Base-by-base conservation (phyloP, 2,888 invertebrate genomes). In the Odontomyia ornata region DNA sequence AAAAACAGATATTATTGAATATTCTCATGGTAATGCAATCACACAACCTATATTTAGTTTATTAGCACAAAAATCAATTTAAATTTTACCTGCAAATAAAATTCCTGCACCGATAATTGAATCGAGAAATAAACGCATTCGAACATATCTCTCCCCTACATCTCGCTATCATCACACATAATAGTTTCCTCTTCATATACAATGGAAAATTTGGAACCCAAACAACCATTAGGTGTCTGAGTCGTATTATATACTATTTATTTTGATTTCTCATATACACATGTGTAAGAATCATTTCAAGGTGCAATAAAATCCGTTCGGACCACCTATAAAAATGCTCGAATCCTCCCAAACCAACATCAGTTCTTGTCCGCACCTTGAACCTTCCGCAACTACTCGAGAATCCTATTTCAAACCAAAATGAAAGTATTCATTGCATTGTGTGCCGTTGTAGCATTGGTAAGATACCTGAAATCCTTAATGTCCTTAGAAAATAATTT, bases 391-490 rank as follows among this genome's bases (percentile, higher is more conserved):
- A 46, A 30, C 46, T 11, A 5, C 56, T 56, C 57, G 15, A 27
- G 23, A 62, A 64, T 62, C 62, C 46, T 46, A 18, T 36, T 3
- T 21, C 13, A 47, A 46, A 15, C 18, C 76, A 76, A 30, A 23
- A 86, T 86, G 81, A 83, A 82, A 80, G 64, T 80, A 67, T 79
- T 83, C 76, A 77, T 86, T 80, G 85, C 83, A 76, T 80, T 86
- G 64, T 83, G 84, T 78, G 85, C 85, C 71, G 76, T 86, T 76
- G 80, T 85, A 72, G 84, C 85, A 76, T 80, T 85, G 82, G 86
- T 86, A 82, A 84, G 84, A 80, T 23, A n/a, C n/a, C 21, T n/a
- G 25, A 7, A 62, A 23, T 23, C 5, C 4, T 28, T 11, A 36
- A 56, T 18, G 4, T 18, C 13, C 18, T 21, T 18, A 18, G 21